Base-by-base conservation (phyloP, 2,113 vertebrate genomes). In the Ammodytes marinus region DNA sequence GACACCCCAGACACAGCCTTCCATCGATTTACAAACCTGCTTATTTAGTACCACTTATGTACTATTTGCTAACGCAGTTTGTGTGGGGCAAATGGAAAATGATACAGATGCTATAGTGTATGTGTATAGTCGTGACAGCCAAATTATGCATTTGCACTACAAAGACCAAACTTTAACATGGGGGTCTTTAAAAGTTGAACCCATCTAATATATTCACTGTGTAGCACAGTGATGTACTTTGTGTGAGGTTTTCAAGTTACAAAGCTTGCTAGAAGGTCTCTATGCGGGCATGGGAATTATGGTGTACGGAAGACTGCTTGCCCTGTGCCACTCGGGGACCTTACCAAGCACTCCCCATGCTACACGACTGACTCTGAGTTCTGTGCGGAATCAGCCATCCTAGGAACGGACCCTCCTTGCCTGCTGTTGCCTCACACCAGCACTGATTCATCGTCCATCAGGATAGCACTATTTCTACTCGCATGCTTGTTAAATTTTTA, bases 131-230 rank as follows among this genome's bases (percentile, higher is more conserved):
- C 39, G 27, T 27, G 27, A 17, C 15, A 49, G 46, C 11, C 2
- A 43, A 43, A 55, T 47, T 39, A 50, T 1, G 4, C 6, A 59
- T 73, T 55, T 73, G 14, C n/a, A 8, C 6, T 46, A 45, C 64
- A 45, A 67, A 27, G 42, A 57, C 49, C 37, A 67, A 45, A 80
- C 40, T 80, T 43, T 3, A 66, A 6, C 2, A 13, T 8, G 19
- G 13, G 9, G n/a, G 80, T 77, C 43, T 55, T 79, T 82, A 70
- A 75, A 80, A 42, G 57, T 76, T 54, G 5, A 59, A 35, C 27
- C 9, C 19, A 61, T 14, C 68, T 45, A 49, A 54, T 19, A 13
- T 80, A 77, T 69, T 37, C 42, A 73, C 11, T 74, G 52, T 14
- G 52, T 37, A 64, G 59, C 57, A 50, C 7, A 42, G 6, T 19